phyloP scores from a whole-genome alignment of 1,140 invertebrate genomes.

The Bilobella aurantiaca region DNA sequence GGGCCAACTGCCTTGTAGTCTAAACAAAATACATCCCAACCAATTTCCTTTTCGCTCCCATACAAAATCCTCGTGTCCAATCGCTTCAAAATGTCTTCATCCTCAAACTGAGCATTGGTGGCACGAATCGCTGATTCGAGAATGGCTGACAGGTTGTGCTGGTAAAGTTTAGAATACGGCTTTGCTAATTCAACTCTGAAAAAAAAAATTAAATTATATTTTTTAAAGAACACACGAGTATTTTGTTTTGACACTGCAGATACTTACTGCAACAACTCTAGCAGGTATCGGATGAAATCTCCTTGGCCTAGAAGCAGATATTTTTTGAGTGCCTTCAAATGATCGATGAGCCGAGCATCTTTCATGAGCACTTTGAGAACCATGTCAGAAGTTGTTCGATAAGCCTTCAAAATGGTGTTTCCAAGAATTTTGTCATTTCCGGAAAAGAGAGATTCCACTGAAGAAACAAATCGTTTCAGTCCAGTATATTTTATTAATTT shows the following conservation, averaged over 20 bases:
- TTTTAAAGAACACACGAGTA: no score
- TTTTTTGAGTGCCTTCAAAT: constrained; percentile 77
- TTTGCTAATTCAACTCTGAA: constrained; percentile 74
- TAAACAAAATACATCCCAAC: constrained; percentile 92
- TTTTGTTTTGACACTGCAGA: no score
- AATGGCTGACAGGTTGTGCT: constrained; percentile 77
- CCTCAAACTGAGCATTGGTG: constrained; percentile 91
- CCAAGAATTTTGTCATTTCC: constrained; percentile 65
- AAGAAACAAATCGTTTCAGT: constrained; percentile 12
- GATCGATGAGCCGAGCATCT: constrained; percentile 79
- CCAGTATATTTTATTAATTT: no score
- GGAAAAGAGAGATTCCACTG: constrained; percentile 56
- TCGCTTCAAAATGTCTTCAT: constrained; percentile 74
- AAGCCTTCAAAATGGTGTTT: constrained; percentile 67
- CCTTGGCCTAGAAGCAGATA: constrained; percentile 89
- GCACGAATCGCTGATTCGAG: constrained; percentile 81
- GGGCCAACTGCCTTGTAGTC: constrained; percentile 89
- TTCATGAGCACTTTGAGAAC: constrained; percentile 74
- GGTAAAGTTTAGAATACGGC: constrained; percentile 72
- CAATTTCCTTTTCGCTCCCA: constrained; percentile 67
- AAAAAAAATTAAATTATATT: constrained; percentile 11
- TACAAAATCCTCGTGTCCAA: constrained; percentile 75
- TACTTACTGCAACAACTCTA: constrained; percentile 76
- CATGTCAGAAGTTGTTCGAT: constrained; percentile 71
- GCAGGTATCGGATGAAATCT: constrained; percentile 85